A percentile compares a stretch with the other conserved stretches of the same genome.
phyloP scores from a whole-genome alignment of 1,140 invertebrate genomes.

The Prorops nasuta region DNA sequence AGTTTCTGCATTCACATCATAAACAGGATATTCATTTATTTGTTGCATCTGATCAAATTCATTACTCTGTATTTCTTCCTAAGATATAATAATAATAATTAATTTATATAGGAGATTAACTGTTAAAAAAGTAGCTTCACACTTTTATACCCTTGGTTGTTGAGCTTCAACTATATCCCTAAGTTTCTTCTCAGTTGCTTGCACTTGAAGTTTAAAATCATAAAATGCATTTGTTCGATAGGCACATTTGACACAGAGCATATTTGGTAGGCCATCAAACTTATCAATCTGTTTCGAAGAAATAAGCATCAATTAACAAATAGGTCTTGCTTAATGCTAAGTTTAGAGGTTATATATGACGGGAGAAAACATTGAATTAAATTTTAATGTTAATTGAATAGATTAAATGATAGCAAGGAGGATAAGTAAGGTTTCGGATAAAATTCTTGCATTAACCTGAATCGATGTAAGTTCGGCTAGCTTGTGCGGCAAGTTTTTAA shows the following conservation, averaged over 20 bases:
- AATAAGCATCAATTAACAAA: background rate
- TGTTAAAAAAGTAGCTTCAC: too few species aligned
- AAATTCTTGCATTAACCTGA: constrained; percentile 33
- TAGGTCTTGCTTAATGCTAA: too few species aligned
- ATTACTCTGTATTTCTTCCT: constrained; percentile 9
- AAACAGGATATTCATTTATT: constrained; percentile 1
- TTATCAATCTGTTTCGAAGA: constrained; percentile 33
- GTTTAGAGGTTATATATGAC: too few species aligned
- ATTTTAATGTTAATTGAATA: too few species aligned
- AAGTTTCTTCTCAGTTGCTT: constrained; percentile 44
- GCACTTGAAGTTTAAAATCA: constrained; percentile 45
- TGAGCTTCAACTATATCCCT: constrained; percentile 38
- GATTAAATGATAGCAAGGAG: too few species aligned
- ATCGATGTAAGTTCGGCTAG: constrained; percentile 44
- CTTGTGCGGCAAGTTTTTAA: constrained; percentile 41
- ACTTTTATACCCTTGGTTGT: constrained; percentile 12
- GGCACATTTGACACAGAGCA: constrained; percentile 49
- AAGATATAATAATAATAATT: constrained; percentile 2
- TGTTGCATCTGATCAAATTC: constrained; percentile 3
- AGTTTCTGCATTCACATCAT: background rate
- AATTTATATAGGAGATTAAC: too few species aligned
- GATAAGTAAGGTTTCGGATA: too few species aligned
- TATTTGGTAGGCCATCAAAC: constrained; percentile 45
- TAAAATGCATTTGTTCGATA: constrained; percentile 44
- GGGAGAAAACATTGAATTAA: too few species aligned